Evolutionary conservation across 2,797 vertebrate species (phyloP).

Genomic region (Scyliorhinus canicula): DNA sequence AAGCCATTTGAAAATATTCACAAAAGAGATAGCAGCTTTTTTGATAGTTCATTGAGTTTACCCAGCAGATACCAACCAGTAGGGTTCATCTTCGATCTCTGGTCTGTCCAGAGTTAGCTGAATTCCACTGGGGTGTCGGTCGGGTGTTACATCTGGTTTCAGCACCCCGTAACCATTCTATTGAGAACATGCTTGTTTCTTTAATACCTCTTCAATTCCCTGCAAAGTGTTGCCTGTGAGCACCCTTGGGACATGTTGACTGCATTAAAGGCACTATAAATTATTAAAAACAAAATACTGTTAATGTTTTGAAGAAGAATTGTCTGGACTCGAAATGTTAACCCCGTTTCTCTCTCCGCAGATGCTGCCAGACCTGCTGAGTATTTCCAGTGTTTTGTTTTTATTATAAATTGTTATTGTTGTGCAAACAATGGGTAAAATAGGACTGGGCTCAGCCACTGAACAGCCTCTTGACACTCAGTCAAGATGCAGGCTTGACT

Average conservation of each 20-base stretch:
- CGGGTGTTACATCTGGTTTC: not conserved
- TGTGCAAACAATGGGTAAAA: not conserved
- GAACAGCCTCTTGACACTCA: not conserved
- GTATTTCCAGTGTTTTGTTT: no score
- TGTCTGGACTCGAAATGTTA: no score
- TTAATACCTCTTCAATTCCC: not conserved
- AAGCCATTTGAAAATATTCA: not conserved
- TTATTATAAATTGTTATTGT: not conserved
- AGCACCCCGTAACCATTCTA: not conserved
- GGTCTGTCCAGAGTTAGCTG: not conserved
- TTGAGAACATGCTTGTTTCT: not conserved
- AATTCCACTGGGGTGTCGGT: not conserved
- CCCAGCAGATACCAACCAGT: not conserved
- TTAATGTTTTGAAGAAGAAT: no score
- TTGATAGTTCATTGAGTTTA: not conserved
- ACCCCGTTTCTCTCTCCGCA: no score
- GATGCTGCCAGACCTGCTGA: no score
- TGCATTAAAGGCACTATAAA: not conserved
- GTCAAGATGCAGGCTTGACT: not conserved
- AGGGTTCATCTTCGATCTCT: not conserved
- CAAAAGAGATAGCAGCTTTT: not conserved
- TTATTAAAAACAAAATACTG: no score
- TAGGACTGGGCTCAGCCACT: not conserved
- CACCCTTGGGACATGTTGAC: not conserved
- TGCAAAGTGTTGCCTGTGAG: not conserved